phyloP scores from a whole-genome alignment of 2,888 invertebrate genomes.

The Taenaris catops region DNA sequence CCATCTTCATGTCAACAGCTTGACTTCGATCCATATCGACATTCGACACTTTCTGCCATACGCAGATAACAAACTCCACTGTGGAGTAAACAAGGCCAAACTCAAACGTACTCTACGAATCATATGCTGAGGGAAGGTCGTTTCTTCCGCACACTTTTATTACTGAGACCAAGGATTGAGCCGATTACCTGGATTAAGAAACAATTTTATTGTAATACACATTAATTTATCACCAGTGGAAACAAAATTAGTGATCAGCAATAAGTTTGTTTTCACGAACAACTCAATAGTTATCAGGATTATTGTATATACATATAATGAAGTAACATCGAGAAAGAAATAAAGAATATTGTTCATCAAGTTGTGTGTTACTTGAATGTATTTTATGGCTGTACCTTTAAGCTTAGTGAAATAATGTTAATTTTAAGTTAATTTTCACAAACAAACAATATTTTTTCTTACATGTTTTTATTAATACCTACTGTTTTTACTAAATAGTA shows the following conservation, averaged over 20 bases:
- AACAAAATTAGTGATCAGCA: slow-evolving; percentile 4
- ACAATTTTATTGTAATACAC: slow-evolving; percentile 1
- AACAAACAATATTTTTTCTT: no score
- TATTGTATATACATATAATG: no score
- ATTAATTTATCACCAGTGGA: background rate
- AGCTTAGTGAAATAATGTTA: no score
- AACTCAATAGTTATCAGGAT: no score
- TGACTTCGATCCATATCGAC: slow-evolving; percentile 37
- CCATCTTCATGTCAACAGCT: slow-evolving; percentile 35
- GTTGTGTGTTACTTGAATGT: no score
- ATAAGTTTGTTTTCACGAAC: slow-evolving; percentile 2
- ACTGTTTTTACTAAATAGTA: no score
- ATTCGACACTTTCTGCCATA: slow-evolving; percentile 43
- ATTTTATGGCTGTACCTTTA: no score
- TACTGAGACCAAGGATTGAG: slow-evolving; percentile 88
- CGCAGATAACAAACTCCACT: slow-evolving; percentile 64
- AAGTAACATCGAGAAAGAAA: no score
- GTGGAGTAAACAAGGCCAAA: slow-evolving; percentile 63
- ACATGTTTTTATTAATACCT: no score
- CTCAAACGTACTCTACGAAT: slow-evolving; percentile 19
- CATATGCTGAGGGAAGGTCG: slow-evolving; percentile 89
- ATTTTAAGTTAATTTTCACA: no score
- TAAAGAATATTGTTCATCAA: no score
- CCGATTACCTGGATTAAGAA: slow-evolving; percentile 78
- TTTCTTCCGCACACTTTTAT: slow-evolving; percentile 88